A percentile compares a stretch with the other conserved stretches of the same genome.
Conservation (phyloP, 2,113 vertebrate species). For the Tetraodon nigroviridis region DNA sequence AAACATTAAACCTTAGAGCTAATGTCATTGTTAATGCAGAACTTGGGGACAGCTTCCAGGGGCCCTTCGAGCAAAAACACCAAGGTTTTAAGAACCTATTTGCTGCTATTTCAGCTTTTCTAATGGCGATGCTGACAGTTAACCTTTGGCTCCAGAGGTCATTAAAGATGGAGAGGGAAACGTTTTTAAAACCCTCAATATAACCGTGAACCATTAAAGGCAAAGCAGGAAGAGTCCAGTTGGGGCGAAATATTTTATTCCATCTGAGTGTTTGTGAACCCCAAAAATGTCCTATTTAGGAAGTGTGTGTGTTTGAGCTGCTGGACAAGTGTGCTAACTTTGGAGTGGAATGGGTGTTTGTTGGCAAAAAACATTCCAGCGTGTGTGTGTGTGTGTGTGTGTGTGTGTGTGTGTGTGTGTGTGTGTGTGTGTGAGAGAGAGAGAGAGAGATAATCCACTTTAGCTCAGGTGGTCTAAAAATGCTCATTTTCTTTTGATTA, state of each 20-base stretch:
- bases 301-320: slow-evolving; percentile 14
- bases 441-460: slow-evolving; percentile 13
- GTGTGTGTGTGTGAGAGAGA: neutral
- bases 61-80: no score
- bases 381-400: slow-evolving; percentile 6
- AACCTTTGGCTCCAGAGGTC: no score
- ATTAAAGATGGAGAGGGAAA: no score
- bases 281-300: neutral
- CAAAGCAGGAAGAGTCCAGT: no score
- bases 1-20: no score
- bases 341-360: slow-evolving; percentile 29
- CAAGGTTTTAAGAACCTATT: no score
- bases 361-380: slow-evolving; percentile 39
- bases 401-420: slow-evolving; percentile 10
- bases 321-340: slow-evolving; percentile 18
- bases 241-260: neutral
- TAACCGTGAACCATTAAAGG: no score
- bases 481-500: slow-evolving; percentile 12
- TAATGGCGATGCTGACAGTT: no score
- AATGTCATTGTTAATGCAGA: no score
- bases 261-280: neutral
- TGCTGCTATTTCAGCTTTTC: no score
- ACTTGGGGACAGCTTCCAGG: no score
- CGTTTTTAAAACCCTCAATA: no score
- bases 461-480: slow-evolving; percentile 27